A percentile compares a stretch with the other conserved stretches of the same genome.
Evolutionary conservation across 2,113 vertebrate species (phyloP).

Genomic region (Pseudonaja textilis): DNA sequence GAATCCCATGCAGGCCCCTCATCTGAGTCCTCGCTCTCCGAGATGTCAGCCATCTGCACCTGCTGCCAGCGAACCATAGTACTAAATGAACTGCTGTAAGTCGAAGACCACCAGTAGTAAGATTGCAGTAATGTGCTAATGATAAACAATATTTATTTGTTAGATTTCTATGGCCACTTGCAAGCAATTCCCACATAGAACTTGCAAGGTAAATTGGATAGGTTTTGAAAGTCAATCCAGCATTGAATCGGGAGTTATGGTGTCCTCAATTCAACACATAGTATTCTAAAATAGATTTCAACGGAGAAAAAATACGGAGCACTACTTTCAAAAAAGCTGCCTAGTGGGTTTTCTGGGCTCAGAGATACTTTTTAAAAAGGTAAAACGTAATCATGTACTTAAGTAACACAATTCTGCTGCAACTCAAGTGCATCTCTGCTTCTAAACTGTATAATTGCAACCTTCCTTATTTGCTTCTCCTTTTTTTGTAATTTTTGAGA

Average conservation of each 20-base stretch:
- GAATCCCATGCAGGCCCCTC: no score
- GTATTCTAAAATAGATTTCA: background rate
- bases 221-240: background rate
- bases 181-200: background rate
- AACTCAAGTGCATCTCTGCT: slow-evolving; percentile 9
- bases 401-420: slow-evolving; percentile 35
- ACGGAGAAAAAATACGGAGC: background rate
- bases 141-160: background rate
- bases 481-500: slow-evolving; percentile 47
- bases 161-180: background rate
- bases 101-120: background rate
- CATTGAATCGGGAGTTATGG: background rate
- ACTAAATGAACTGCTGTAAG: background rate
- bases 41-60: no score
- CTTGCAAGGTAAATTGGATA: background rate
- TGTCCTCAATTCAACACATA: background rate
- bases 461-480: slow-evolving; percentile 9
- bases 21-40: no score
- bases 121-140: background rate
- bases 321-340: background rate
- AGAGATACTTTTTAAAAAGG: background rate
- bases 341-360: slow-evolving; percentile 9
- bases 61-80: no score
- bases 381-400: slow-evolving; percentile 31
- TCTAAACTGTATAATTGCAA: slow-evolving; percentile 46